A percentile compares a stretch with the other conserved stretches of the same genome.
Evolutionary conservation across 92 coral and sea anemone genomes (phyloP).

Genomic region (Phymanthus crucifer): DNA sequence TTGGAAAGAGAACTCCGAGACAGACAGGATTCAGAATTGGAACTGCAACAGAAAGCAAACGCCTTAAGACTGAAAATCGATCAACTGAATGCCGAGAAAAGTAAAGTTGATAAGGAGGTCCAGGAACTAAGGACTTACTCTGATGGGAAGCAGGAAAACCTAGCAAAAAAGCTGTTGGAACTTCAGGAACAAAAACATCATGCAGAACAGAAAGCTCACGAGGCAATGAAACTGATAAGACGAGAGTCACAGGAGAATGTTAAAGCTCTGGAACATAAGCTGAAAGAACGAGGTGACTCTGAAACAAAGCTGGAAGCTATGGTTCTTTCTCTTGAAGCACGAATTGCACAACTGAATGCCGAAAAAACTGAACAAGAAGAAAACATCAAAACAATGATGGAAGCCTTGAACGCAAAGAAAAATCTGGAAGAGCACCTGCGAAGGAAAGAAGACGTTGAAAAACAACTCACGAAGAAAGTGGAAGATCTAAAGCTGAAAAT

Average conservation of each 20-base stretch:
- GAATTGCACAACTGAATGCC: neutral
- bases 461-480: neutral
- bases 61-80: neutral
- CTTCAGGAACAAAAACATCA: neutral
- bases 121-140: neutral
- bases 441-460: neutral
- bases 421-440: neutral
- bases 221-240: neutral
- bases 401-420: neutral
- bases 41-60: conserved; percentile 17
- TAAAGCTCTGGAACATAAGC: neutral
- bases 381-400: neutral
- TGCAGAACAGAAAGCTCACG: neutral
- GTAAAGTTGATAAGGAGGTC: neutral
- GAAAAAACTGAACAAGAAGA: neutral
- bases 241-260: neutral
- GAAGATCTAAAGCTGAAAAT: neutral
- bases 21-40: conserved; percentile 12
- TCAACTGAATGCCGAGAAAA: conserved; percentile 8
- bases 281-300: neutral
- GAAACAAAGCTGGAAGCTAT: neutral
- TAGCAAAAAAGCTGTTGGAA: neutral
- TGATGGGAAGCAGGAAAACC: neutral
- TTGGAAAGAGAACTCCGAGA: neutral
- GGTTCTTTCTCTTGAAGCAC: neutral